Evolutionary conservation across 2,888 invertebrate genomes (phyloP).

Genomic region (Cinara cedri): DNA sequence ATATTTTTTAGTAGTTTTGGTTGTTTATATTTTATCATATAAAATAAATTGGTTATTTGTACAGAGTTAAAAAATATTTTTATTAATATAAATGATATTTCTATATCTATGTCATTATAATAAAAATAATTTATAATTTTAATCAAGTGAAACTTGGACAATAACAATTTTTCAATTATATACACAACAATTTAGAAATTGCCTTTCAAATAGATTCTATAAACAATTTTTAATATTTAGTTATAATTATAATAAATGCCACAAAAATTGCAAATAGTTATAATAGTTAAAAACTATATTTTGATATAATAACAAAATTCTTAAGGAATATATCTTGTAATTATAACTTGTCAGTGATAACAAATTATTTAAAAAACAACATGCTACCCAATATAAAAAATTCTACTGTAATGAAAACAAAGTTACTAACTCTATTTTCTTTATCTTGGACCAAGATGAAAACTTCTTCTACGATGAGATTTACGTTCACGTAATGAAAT

Average conservation of each 20-base stretch:
- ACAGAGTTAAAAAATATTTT: background rate
- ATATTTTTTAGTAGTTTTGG: too few relatives aligned
- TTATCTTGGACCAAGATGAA: conserved; percentile 54
- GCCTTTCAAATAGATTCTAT: background rate
- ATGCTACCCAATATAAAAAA: background rate
- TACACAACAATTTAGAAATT: conserved; percentile 15
- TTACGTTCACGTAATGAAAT: conserved; percentile 77
- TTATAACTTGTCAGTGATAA: conserved; percentile 2
- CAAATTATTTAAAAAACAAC: conserved; percentile 7
- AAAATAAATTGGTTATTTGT: background rate
- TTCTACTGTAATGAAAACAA: background rate
- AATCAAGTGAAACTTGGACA: background rate
- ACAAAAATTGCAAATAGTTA: background rate
- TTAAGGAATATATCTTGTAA: background rate
- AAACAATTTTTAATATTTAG: conserved; percentile 35
- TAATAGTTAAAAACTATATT: conserved; percentile 21
- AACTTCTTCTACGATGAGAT: conserved; percentile 67
- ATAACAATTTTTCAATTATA: background rate
- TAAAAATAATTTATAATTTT: background rate
- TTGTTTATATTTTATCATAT: background rate
- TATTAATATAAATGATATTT: conserved; percentile 9
- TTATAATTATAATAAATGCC: conserved; percentile 19
- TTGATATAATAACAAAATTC: conserved; percentile 26
- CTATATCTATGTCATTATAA: too few relatives aligned
- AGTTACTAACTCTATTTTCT: conserved; percentile 3